Base-by-base conservation (phyloP, 2,888 invertebrate genomes). In the Brachynemurus nebulosus region DNA sequence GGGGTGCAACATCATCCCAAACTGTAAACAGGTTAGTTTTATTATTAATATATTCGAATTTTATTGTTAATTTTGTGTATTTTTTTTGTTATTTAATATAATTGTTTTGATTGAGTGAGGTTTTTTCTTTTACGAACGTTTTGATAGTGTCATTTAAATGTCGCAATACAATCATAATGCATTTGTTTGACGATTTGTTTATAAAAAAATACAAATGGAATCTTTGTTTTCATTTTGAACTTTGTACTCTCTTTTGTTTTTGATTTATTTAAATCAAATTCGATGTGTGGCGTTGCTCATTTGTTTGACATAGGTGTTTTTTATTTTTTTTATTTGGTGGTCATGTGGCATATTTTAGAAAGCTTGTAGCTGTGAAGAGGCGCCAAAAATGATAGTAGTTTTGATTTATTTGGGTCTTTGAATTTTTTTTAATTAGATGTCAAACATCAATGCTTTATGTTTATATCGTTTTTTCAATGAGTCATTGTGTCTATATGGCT, bases 1-100 rank as follows among this genome's bases (percentile, higher is more conserved):
- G 56, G 55, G 57, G 59, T 55, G 58, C 53, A 58, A 59, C 57
- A 58, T 54, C 63, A 40, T 40, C 40, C 40, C 40, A 40, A 27
- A 16, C 18, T 18, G 20, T 12, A 19, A 17, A 37, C 37, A 37
- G 37, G 37, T 37, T 37, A 37, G 37, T 37, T 18, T 19, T 20
- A 17, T 20, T 12, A 37, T 36, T 36, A 4, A 30, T 30, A 30
- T 30, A 4, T 12, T 30, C 5, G 14, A 30, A 30, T 12, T 30
- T 30, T 4, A 12, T 30, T 12, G n/a, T 12, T 4, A 30, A 30
- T 12, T 11, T 12, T 16, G 2, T 11, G 17, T 36, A 36, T 16
- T 36, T 36, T 16, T 37, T 37, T 37, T 12, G 2, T 9, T 37
- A 20, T 18, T n/a, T 21, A 18, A 19, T 16, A 37, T 14, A 14